phyloP scores from a whole-genome alignment of 2,888 invertebrate genomes.

The Caenorhabditis virilis region DNA sequence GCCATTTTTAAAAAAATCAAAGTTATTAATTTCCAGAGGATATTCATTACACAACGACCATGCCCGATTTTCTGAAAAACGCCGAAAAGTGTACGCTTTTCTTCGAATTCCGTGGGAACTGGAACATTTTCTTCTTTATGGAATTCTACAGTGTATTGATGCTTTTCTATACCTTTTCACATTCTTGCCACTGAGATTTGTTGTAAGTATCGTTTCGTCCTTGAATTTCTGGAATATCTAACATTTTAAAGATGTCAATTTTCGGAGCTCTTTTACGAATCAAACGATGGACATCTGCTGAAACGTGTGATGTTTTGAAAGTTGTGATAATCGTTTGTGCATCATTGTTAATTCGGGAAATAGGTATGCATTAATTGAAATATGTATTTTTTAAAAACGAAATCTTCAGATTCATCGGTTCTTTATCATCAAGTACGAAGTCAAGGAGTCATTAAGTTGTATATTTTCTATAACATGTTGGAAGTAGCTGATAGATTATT shows the following conservation, averaged over 20 bases:
- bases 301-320: slow-evolving; percentile 87
- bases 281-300: slow-evolving; percentile 61
- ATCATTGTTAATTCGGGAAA: slow-evolving; percentile 79
- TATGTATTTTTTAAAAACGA: background rate
- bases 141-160: slow-evolving; percentile 90
- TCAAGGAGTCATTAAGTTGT: slow-evolving; percentile 97
- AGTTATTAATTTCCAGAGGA: slow-evolving; percentile 71
- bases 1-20: background rate
- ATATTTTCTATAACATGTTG: slow-evolving; percentile 99
- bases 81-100: slow-evolving; percentile 88
- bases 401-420: slow-evolving; percentile 37
- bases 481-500: slow-evolving; percentile 91
- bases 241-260: slow-evolving; percentile 53
- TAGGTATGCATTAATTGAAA: slow-evolving; percentile 79
- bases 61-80: slow-evolving; percentile 87
- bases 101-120: slow-evolving; percentile 86
- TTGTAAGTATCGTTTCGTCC: slow-evolving; percentile 68
- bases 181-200: slow-evolving; percentile 88
- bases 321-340: slow-evolving; percentile 52
- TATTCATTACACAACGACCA: slow-evolving; percentile 93
- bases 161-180: slow-evolving; percentile 96
- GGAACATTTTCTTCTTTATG: slow-evolving; percentile 85
- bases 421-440: slow-evolving; percentile 72
- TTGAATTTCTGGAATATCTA: background rate
- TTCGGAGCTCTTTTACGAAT: slow-evolving; percentile 45